These are phyloP conservation scores for Phoxinus phoxinus DNA, from an alignment of 2,113 vertebrate genomes.

Conservation along the genomic window DNA sequence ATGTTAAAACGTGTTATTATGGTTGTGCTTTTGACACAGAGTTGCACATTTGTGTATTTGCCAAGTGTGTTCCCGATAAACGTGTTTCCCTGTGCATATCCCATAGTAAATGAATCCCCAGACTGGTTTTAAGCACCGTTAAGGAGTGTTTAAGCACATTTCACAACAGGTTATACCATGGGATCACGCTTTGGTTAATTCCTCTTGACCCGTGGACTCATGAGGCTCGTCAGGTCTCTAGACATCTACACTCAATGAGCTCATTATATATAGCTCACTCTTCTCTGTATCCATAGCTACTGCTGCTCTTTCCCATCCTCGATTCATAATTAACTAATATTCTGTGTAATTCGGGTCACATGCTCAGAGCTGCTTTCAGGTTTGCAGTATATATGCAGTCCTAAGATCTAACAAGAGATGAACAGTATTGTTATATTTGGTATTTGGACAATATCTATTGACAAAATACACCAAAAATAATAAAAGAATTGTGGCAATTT, in stretches of 20 bases:
- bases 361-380: neutral
- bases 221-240: neutral
- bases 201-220: constrained; percentile 5
- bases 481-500: neutral
- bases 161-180: neutral
- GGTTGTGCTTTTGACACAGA: neutral
- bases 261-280: constrained; percentile 14
- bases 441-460: neutral
- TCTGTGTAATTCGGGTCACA: neutral
- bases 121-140: neutral
- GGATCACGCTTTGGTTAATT: constrained; percentile 9
- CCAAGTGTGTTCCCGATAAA: neutral
- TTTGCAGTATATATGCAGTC: neutral
- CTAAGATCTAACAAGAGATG: neutral
- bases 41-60: neutral
- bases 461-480: neutral
- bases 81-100: neutral
- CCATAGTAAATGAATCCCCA: neutral
- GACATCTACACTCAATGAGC: neutral
- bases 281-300: constrained; percentile 2
- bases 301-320: neutral
- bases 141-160: neutral
- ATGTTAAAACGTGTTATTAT: neutral
- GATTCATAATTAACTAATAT: constrained; percentile 3
- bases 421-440: neutral